Conservation (phyloP, 2,797 vertebrate genomes). For the Sebastiscus albofasciatus region DNA sequence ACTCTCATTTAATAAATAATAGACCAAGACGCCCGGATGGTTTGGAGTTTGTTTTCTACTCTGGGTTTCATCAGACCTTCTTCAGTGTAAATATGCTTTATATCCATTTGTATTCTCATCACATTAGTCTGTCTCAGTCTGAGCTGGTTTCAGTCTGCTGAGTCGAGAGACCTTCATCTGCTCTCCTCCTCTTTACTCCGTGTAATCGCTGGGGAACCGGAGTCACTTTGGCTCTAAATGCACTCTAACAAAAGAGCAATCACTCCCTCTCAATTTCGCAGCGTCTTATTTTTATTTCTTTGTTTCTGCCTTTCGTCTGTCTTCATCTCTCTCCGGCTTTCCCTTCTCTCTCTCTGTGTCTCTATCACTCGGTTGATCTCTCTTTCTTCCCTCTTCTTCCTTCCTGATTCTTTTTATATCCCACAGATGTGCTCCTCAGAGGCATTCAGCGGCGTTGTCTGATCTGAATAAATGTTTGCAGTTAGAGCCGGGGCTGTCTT, state of each 20-base stretch:
- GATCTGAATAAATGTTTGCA: conserved; percentile 82
- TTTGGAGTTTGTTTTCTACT: conserved; percentile 19
- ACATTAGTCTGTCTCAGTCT: conserved; percentile 11
- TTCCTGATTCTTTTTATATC: conserved; percentile 62
- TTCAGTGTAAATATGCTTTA: conserved; percentile 22
- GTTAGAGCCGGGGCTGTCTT: conserved; percentile 68
- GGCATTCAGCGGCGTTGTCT: conserved; percentile 59
- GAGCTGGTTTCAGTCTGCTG: conserved; percentile 14
- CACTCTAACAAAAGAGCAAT: conserved; percentile 32
- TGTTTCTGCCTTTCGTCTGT: conserved; percentile 7
- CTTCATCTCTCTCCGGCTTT: conserved; percentile 20
- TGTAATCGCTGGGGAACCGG: conserved; percentile 17
- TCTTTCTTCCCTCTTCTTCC: conserved; percentile 26
- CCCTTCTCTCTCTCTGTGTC: conserved; percentile 11
- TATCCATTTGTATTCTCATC: conserved; percentile 30
- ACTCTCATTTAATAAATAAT: conserved; percentile 38
- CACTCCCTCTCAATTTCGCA: neutral
- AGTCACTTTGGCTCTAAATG: conserved; percentile 48
- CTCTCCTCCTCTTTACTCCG: conserved; percentile 10
- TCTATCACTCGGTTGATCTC: conserved; percentile 21
- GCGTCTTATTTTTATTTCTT: conserved; percentile 24
- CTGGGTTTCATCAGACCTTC: conserved; percentile 6
- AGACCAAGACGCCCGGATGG: neutral
- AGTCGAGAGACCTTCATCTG: neutral
- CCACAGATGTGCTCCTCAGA: conserved; percentile 59